These are phyloP conservation scores for Venusia cambrica DNA, from an alignment of 2,888 invertebrate genomes.

Conservation along the genomic window DNA sequence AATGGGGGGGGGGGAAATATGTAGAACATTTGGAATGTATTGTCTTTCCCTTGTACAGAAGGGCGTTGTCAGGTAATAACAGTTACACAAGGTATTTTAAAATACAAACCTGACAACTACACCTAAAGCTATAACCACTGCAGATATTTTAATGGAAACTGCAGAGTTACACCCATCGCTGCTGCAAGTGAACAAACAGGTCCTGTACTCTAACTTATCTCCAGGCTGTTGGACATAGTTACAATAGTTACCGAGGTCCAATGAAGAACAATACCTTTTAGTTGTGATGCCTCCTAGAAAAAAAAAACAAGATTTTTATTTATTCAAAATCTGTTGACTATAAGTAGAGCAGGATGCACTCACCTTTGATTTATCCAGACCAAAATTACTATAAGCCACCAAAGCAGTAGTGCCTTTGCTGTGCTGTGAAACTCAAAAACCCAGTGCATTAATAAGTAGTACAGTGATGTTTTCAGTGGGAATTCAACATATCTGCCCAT, in stretches of 20 bases:
- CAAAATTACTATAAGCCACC: slow-evolving; percentile 19
- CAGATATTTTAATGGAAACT: slow-evolving; percentile 39
- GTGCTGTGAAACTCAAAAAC: slow-evolving; percentile 42
- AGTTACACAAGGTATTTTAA: slow-evolving; percentile 20
- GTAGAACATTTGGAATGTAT: slow-evolving; percentile 12
- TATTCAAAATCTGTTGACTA: too few species aligned
- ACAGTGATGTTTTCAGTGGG: too few species aligned
- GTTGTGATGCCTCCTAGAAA: slow-evolving; percentile 92
- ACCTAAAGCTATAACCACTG: slow-evolving; percentile 32
- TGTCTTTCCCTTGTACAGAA: not conserved
- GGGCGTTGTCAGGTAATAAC: slow-evolving; percentile 3
- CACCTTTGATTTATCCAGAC: slow-evolving; percentile 9
- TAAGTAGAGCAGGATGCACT: too few species aligned
- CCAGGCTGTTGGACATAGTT: slow-evolving; percentile 92
- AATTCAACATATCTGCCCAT: too few species aligned
- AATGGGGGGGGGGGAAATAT: slow-evolving; percentile 6
- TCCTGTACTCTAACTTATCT: slow-evolving; percentile 91
- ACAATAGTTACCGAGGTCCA: slow-evolving; percentile 94
- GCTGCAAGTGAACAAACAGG: slow-evolving; percentile 92
- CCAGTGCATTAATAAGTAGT: slow-evolving; percentile 39
- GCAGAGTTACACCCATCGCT: slow-evolving; percentile 92
- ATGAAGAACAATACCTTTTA: slow-evolving; percentile 91
- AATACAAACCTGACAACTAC: slow-evolving; percentile 30
- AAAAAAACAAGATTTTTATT: not conserved
- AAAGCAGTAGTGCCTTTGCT: slow-evolving; percentile 28